Conservation (phyloP, 2,113 vertebrate genomes). For the Eleginops maclovinus region DNA sequence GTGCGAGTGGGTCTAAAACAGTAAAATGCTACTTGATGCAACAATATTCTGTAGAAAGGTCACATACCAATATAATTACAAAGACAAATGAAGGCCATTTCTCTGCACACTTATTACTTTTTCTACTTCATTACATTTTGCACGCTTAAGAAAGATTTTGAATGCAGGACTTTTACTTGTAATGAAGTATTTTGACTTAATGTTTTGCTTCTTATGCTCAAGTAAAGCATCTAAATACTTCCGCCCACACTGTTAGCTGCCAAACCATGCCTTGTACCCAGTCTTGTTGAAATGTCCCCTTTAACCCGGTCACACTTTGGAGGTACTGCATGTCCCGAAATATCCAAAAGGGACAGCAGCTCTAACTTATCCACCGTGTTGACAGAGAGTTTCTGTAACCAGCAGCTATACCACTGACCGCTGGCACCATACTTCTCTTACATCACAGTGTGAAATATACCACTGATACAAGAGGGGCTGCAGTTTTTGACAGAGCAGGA, state of each 20-base stretch:
- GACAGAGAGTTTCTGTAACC: conserved; percentile 42
- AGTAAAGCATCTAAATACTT: too few species aligned
- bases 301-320: neutral
- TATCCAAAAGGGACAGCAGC: conserved; percentile 9
- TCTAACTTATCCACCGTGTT: conserved; percentile 13
- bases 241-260: neutral
- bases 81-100: too few species aligned
- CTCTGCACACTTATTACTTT: too few species aligned
- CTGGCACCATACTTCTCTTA: neutral
- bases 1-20: too few species aligned
- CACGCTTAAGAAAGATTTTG: too few species aligned
- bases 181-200: too few species aligned
- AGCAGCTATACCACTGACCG: conserved; percentile 14
- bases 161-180: too few species aligned
- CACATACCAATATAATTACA: too few species aligned
- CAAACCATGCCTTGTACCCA: neutral
- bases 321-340: neutral
- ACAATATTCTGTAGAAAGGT: too few species aligned
- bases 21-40: too few species aligned
- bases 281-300: neutral
- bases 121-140: too few species aligned
- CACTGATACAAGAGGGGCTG: neutral
- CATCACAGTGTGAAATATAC: conserved; percentile 1
- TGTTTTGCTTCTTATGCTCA: too few species aligned
- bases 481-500: neutral